Evolutionary conservation across 2,888 invertebrate species (phyloP).

Genomic region (Diarsia rubi): DNA sequence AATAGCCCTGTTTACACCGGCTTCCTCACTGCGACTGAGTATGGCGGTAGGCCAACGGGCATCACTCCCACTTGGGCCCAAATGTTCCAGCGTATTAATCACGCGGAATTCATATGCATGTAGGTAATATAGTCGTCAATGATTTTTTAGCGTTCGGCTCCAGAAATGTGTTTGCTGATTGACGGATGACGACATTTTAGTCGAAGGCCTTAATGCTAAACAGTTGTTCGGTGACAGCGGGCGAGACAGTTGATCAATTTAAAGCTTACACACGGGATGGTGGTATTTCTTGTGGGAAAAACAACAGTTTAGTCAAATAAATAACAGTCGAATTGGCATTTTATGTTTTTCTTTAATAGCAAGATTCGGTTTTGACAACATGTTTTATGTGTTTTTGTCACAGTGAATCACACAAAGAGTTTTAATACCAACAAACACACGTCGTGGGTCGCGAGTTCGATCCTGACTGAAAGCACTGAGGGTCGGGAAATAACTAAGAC

Average conservation of each 20-base stretch:
- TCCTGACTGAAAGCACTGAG: conserved; percentile 6
- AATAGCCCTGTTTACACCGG: conserved; percentile 85
- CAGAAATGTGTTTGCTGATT: conserved; percentile 39
- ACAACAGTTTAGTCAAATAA: background rate
- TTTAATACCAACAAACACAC: background rate
- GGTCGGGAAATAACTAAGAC: too few species aligned
- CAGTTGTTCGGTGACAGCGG: conserved; percentile 31
- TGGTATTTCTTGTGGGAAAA: background rate
- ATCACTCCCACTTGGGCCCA: conserved; percentile 50
- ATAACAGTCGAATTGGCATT: background rate
- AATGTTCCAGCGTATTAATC: conserved; percentile 52
- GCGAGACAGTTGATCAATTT: conserved; percentile 27
- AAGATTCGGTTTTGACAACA: background rate
- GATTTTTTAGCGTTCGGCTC: conserved; percentile 33
- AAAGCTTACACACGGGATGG: conserved; percentile 1
- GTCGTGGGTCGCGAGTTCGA: background rate
- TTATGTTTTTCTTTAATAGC: background rate
- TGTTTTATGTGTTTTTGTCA: background rate
- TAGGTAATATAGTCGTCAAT: conserved; percentile 52
- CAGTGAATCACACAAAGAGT: background rate
- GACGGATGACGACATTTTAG: conserved; percentile 34
- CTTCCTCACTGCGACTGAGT: conserved; percentile 75
- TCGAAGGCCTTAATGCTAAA: conserved; percentile 30
- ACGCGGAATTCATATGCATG: conserved; percentile 52
- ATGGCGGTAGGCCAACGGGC: conserved; percentile 71